Evolutionary conservation across 2,113 vertebrate genomes (phyloP), one percentile per base, ranked within the genome.

Genomic region (Chaenogobius annularis): DNA sequence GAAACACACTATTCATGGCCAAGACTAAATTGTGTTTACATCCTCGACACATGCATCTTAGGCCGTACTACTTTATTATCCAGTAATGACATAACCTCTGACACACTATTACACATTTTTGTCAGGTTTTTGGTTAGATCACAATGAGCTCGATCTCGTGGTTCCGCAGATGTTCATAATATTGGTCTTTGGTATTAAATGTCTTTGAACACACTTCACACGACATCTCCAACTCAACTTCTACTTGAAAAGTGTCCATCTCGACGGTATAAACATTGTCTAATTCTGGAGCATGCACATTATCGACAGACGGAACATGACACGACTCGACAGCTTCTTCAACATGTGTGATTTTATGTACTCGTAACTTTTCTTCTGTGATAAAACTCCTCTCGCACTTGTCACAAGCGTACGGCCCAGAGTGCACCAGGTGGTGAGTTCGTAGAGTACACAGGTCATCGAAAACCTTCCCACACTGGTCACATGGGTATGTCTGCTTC

Each of bases 201-300:
- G 23, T 61, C 58, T 61, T 26, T 19, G 23, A 26, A 35, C 58
- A 61, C 58, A 61, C 58, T 61, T 17, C 58, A 35, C 58, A 61
- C 23, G 58, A 35, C 0, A 35, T 35, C 58, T 35, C 58, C 14
- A 61, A 31, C 6, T 59, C 58, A 13, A 46, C 44, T 3, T 54
- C 50, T 1, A n/a, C 50, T 15, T 54, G 50, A 54, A 54, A 20
- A n/a, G 19, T 20, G 9, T 54, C 50, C 19, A 54, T n/a, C 10
- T 54, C 50, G 2, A 54, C 50, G 10, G 50, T 5, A 40, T 10
- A 20, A 10, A 54, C 50, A 20, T 8, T 40, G 50, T 54, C 50
- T 7, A 20, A 1, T 10, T n/a, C 19, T 20, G 10, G 50, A 20
- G 8, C 17, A 10, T 15, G 50, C 10, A 7, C 19, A 52, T 7